A percentile compares a stretch with the other conserved stretches of the same genome.
These are phyloP conservation scores for Drosophila pruinosa DNA, from an alignment of 1,140 invertebrate species.

Conservation along the genomic window DNA sequence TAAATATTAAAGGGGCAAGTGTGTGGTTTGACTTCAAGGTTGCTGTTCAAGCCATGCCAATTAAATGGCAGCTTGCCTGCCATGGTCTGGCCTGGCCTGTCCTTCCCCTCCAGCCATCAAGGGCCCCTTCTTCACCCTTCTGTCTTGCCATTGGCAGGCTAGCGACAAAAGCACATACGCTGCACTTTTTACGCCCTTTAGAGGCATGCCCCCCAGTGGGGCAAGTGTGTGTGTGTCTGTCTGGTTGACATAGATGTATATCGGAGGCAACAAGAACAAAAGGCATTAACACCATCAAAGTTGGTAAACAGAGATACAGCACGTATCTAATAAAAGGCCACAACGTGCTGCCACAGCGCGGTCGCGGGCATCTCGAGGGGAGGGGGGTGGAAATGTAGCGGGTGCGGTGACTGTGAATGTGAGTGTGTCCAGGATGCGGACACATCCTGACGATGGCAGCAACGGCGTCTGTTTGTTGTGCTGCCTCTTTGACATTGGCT, in stretches of 20 bases:
- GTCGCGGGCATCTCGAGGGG: slow-evolving; percentile 30
- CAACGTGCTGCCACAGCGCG: slow-evolving; percentile 70
- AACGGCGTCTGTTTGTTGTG: slow-evolving; percentile 13
- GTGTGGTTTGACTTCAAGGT: slow-evolving; percentile 26
- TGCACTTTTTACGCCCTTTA: slow-evolving; percentile 49
- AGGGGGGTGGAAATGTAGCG: neutral
- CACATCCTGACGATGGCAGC: slow-evolving; percentile 10
- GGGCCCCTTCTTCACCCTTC: neutral
- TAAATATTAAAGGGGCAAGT: neutral
- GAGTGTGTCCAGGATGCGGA: slow-evolving; percentile 21
- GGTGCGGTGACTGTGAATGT: neutral
- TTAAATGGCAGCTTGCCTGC: too few relatives aligned
- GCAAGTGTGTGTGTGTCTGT: slow-evolving; percentile 18
- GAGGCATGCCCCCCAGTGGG: neutral
- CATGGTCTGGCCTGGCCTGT: too few relatives aligned
- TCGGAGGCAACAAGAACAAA: slow-evolving; percentile 55
- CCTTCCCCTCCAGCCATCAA: neutral
- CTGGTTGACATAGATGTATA: slow-evolving; percentile 58
- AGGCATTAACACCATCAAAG: slow-evolving; percentile 79
- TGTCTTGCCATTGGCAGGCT: too few relatives aligned
- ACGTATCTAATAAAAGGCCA: slow-evolving; percentile 81
- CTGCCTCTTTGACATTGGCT: slow-evolving; percentile 48
- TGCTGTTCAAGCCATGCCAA: slow-evolving; percentile 5
- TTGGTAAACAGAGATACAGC: slow-evolving; percentile 79
- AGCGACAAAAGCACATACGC: slow-evolving; percentile 30